phyloP scores from a whole-genome alignment of 1,140 invertebrate genomes.

The Drosophila athabasca region DNA sequence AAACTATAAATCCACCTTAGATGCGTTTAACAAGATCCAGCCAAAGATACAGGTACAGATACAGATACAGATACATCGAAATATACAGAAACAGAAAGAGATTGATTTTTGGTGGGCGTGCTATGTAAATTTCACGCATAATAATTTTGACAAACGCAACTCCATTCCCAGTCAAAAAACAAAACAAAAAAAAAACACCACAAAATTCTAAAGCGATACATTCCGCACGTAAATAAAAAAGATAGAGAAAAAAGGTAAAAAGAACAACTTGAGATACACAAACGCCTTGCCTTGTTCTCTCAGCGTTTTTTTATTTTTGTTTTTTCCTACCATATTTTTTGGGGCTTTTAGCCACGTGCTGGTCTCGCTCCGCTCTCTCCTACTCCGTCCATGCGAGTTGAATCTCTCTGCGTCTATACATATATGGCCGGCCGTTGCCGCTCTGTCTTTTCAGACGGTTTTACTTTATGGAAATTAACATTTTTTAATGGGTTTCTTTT shows the following conservation, averaged over 20 bases:
- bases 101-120: conserved; percentile 49
- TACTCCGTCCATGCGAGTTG: not conserved
- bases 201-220: no score
- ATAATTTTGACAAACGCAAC: conserved; percentile 6
- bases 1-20: conserved; percentile 51
- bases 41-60: conserved; percentile 25
- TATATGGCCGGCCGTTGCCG: no score
- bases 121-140: conserved; percentile 56
- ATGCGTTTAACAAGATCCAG: conserved; percentile 33
- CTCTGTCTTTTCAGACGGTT: conserved; percentile 25
- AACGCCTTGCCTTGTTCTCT: conserved; percentile 1
- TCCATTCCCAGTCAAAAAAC: not conserved
- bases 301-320: conserved; percentile 9
- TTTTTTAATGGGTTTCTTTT: conserved; percentile 75
- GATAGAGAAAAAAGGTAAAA: not conserved
- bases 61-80: conserved; percentile 14
- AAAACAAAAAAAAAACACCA: not conserved
- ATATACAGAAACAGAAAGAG: conserved; percentile 24
- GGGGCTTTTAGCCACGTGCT: conserved; percentile 70
- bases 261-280: conserved; percentile 11
- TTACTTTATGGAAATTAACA: conserved; percentile 76
- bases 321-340: conserved; percentile 41
- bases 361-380: no score
- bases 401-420: not conserved
- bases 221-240: no score